Conservation (phyloP, 37 sponge, comb jelly and placozoan genomes). For the Diacarnus erythraeanus region DNA sequence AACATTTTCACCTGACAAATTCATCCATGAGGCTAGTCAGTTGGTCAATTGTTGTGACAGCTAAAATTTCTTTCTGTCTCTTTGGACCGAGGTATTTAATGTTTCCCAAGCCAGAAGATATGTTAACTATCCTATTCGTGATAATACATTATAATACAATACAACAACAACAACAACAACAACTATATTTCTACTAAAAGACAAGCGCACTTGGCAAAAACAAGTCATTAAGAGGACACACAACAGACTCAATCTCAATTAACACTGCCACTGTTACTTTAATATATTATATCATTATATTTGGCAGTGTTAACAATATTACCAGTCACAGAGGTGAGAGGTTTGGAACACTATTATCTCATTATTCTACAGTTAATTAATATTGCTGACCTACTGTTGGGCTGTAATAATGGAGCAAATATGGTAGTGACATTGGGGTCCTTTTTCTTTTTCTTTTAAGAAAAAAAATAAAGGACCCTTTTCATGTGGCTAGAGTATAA, state of each 20-base stretch:
- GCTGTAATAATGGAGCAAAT: slow-evolving; percentile 32
- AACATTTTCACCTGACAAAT: slow-evolving; percentile 34
- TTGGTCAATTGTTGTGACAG: slow-evolving; percentile 42
- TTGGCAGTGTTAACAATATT: too few relatives aligned
- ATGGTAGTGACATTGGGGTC: slow-evolving; percentile 38
- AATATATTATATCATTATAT: too few relatives aligned
- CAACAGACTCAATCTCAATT: too few relatives aligned
- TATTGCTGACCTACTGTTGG: slow-evolving; percentile 24
- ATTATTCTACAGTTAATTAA: background rate
- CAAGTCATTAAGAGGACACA: too few relatives aligned
- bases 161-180: too few relatives aligned
- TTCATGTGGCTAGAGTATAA: too few relatives aligned
- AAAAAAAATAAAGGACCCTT: too few relatives aligned
- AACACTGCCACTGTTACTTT: too few relatives aligned
- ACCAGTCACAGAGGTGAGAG: background rate
- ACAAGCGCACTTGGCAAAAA: too few relatives aligned
- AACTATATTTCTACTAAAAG: too few relatives aligned
- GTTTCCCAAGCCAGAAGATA: slow-evolving; percentile 42
- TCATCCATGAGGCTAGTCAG: slow-evolving; percentile 39
- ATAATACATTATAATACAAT: too few relatives aligned
- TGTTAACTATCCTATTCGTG: slow-evolving; percentile 51
- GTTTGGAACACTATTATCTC: background rate
- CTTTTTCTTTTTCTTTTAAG: too few relatives aligned
- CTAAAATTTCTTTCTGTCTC: slow-evolving; percentile 16
- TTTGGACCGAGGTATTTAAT: slow-evolving; percentile 10